phyloP scores from a whole-genome alignment of 2,888 invertebrate genomes.

The Volucella bombylans region DNA sequence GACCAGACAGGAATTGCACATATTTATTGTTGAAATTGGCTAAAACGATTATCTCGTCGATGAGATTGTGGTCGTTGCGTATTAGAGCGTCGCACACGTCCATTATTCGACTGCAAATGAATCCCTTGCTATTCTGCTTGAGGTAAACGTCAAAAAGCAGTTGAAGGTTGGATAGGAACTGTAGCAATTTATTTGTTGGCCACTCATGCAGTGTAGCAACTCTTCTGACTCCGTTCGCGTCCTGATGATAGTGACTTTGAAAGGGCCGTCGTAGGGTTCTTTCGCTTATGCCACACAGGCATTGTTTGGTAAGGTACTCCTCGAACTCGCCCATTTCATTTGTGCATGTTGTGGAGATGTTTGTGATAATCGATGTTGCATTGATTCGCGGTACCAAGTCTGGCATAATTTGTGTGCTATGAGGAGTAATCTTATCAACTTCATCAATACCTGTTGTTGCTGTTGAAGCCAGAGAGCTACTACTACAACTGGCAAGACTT shows the following conservation, averaged over 20 bases:
- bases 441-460: conserved; percentile 76
- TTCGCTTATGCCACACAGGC: conserved; percentile 90
- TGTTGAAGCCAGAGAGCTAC: conserved; percentile 55
- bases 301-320: conserved; percentile 87
- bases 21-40: conserved; percentile 91
- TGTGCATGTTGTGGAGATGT: conserved; percentile 69
- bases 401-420: conserved; percentile 75
- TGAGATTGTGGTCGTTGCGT: conserved; percentile 91
- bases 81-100: conserved; percentile 91
- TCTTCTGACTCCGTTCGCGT: conserved; percentile 83
- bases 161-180: conserved; percentile 92
- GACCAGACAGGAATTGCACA: conserved; percentile 90
- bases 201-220: conserved; percentile 85
- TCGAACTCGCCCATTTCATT: conserved; percentile 82
- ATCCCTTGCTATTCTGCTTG: conserved; percentile 91
- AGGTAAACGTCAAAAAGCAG: conserved; percentile 92
- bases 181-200: conserved; percentile 87
- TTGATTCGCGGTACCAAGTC: conserved; percentile 76
- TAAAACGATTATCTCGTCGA: conserved; percentile 91
- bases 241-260: conserved; percentile 84
- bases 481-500: conserved; percentile 66
- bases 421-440: conserved; percentile 77
- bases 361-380: conserved; percentile 64
- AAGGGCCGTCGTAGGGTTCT: conserved; percentile 88
- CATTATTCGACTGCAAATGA: conserved; percentile 91